Evolutionary conservation across 2,113 vertebrate genomes (phyloP).

Genomic region (Aspidoscelis tigris): DNA sequence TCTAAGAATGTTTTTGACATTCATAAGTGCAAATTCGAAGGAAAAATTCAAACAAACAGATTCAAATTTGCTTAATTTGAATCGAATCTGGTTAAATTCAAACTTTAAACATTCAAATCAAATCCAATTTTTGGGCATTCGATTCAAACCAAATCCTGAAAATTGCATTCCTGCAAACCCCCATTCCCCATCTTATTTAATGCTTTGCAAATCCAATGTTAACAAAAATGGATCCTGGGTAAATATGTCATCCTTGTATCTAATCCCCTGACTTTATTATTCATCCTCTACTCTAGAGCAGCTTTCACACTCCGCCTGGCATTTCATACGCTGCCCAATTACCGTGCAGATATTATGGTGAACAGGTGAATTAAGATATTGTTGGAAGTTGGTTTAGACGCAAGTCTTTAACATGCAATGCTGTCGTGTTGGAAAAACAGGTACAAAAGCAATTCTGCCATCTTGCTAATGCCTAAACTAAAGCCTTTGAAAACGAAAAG

Average conservation of each 20-base stretch:
- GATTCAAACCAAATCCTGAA: no score
- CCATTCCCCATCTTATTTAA: not conserved
- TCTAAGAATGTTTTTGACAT: no score
- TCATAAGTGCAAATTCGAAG: no score
- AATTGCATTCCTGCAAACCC: no score
- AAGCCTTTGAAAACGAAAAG: slow-evolving; percentile 7
- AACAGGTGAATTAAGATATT: not conserved
- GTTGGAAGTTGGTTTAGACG: slow-evolving; percentile 26
- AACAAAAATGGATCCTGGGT: not conserved
- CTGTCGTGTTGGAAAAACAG: not conserved
- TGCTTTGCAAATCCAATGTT: not conserved
- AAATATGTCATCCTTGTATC: slow-evolving; percentile 27
- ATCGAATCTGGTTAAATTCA: no score
- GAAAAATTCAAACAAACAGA: no score
- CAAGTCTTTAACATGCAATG: not conserved
- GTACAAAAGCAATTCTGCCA: not conserved
- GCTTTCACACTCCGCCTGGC: slow-evolving; percentile 6
- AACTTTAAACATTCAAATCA: no score
- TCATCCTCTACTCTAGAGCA: not conserved
- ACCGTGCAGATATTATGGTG: not conserved
- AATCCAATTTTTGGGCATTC: no score
- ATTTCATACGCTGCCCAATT: not conserved
- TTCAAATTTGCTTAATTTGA: no score
- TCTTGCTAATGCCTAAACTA: not conserved
- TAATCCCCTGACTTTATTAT: slow-evolving; percentile 31